phyloP scores from a whole-genome alignment of 2,113 vertebrate genomes.

The Eptatretus burgeri region DNA sequence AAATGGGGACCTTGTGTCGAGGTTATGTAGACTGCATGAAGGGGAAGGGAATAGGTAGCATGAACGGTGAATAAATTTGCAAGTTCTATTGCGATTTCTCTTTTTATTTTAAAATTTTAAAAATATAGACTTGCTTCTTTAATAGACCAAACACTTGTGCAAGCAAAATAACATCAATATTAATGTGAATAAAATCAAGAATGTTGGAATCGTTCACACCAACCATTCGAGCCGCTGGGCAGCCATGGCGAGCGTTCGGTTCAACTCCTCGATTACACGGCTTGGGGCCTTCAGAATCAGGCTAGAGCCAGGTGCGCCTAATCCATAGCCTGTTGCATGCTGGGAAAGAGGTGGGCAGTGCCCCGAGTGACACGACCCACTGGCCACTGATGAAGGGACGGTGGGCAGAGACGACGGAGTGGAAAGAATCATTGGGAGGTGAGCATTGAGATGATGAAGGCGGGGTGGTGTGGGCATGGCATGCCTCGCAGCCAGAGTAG shows the following conservation, averaged over 20 bases:
- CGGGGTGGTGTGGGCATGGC: not conserved
- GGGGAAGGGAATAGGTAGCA: too few species aligned
- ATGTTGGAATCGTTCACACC: not conserved
- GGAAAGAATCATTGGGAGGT: not conserved
- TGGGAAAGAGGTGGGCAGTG: not conserved
- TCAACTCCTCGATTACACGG: constrained; percentile 4
- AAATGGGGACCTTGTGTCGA: too few species aligned
- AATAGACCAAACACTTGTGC: too few species aligned
- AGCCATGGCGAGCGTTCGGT: constrained; percentile 1
- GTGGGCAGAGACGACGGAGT: constrained; percentile 1
- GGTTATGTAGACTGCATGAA: too few species aligned
- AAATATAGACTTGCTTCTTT: too few species aligned
- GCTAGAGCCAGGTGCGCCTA: not conserved
- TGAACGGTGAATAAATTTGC: too few species aligned
- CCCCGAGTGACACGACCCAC: not conserved
- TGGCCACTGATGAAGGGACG: not conserved
- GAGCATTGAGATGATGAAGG: not conserved
- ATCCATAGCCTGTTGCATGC: not conserved
- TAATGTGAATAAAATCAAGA: too few species aligned
- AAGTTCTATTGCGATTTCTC: too few species aligned
- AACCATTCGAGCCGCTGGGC: constrained; percentile 1
- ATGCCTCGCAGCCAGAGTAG: constrained; percentile 2
- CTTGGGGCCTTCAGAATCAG: not conserved
- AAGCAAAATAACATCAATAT: too few species aligned
- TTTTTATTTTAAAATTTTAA: too few species aligned